Conservation (phyloP, 2,113 vertebrate species). For the Delphinapterus leucas region DNA sequence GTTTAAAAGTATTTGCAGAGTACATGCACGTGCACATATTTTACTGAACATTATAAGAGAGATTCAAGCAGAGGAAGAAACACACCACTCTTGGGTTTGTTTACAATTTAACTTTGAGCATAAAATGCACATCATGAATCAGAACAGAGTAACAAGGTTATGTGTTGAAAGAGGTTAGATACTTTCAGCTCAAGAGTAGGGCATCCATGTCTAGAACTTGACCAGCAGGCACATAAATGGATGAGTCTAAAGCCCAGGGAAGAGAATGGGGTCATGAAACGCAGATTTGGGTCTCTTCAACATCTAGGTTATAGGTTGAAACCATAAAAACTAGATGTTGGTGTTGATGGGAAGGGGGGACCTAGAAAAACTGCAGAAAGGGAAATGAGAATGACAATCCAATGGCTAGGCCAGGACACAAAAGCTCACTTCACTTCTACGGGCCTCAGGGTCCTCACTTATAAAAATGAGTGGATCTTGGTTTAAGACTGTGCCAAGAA, state of each 20-base stretch:
- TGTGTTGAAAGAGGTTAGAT: neutral
- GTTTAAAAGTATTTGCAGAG: neutral
- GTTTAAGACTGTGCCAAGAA: neutral
- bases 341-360: neutral
- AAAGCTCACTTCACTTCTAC: neutral
- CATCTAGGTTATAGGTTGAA: neutral
- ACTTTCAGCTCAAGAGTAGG: neutral
- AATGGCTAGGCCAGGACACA: fast-evolving
- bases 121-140: neutral
- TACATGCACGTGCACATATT: neutral
- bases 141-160: neutral
- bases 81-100: neutral
- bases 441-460: neutral
- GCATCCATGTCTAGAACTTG: neutral
- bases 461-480: neutral
- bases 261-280: neutral
- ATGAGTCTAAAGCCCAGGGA: neutral
- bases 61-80: neutral
- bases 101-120: neutral
- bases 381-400: neutral
- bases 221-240: neutral
- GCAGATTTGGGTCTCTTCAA: neutral
- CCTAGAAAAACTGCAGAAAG: neutral
- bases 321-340: neutral
- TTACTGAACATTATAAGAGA: neutral